Percentiles rank a stretch among this genome's conserved stretches.
These are phyloP conservation scores for Anolis apletophallus DNA, from an alignment of 2,797 vertebrate genomes.

Conservation along the genomic window DNA sequence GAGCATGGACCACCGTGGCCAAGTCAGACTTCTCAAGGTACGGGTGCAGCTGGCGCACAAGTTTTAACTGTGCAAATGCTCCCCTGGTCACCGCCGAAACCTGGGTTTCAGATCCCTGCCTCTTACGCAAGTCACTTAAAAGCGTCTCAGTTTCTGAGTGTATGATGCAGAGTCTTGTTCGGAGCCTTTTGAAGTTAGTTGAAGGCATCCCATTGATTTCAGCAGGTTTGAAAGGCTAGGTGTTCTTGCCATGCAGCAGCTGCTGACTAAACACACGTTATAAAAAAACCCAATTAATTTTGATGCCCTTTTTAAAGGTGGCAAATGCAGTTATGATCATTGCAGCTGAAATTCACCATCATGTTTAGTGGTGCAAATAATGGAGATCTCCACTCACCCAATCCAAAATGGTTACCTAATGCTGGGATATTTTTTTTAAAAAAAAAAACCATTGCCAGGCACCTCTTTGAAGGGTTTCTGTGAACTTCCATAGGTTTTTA, in stretches of 20 bases:
- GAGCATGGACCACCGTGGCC: no score
- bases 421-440: slow-evolving; percentile 6
- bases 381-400: slow-evolving; percentile 12
- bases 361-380: neutral
- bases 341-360: slow-evolving; percentile 4
- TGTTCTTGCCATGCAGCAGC: slow-evolving; percentile 39
- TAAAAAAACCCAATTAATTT: slow-evolving; percentile 22
- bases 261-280: slow-evolving; percentile 34
- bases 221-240: slow-evolving; percentile 21
- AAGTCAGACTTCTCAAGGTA: no score
- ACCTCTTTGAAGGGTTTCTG: slow-evolving; percentile 16
- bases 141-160: slow-evolving; percentile 21
- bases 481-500: neutral
- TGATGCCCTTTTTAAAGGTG: slow-evolving; percentile 18
- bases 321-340: slow-evolving; percentile 23
- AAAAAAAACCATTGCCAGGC: slow-evolving; percentile 5
- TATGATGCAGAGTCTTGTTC: slow-evolving; percentile 20
- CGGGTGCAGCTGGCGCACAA: no score
- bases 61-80: no score
- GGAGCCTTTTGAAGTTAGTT: slow-evolving; percentile 47
- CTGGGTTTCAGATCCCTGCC: neutral
- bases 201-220: slow-evolving; percentile 38
- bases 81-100: no score
- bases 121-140: neutral
- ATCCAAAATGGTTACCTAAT: slow-evolving; percentile 28